Evolutionary conservation across 2,888 invertebrate genomes (phyloP).

Genomic region (Scaptomyza reducta): DNA sequence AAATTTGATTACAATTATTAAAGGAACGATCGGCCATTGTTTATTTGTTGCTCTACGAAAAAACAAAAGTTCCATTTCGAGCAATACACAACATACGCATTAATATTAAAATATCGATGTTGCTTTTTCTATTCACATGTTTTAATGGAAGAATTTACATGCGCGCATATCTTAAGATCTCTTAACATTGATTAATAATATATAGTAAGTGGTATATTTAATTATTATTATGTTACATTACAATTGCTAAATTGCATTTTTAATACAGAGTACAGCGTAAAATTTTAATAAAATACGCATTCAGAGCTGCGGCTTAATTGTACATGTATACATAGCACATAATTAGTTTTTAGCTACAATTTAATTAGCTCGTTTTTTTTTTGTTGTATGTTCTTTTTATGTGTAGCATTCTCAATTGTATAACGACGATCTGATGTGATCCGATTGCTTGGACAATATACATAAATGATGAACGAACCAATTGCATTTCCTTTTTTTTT

Average conservation of each 20-base stretch:
- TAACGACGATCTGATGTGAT: constrained; percentile 8
- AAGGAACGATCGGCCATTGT: constrained; percentile 8
- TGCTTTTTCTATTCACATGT: constrained; percentile 44
- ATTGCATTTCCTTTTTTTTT: not conserved
- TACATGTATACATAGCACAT: constrained; percentile 20
- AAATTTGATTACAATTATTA: too few relatives aligned
- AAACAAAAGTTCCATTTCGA: constrained; percentile 3
- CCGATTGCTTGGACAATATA: constrained; percentile 7
- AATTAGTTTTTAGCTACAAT: constrained; percentile 3
- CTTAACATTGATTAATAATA: constrained; percentile 54
- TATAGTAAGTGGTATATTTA: constrained; percentile 38
- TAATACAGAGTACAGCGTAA: constrained; percentile 65
- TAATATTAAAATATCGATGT: constrained; percentile 8
- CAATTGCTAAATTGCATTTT: constrained; percentile 65
- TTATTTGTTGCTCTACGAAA: constrained; percentile 9
- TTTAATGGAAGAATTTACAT: constrained; percentile 75
- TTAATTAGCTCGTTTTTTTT: not conserved
- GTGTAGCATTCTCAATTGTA: not conserved
- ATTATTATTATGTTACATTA: constrained; percentile 58
- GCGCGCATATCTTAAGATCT: constrained; percentile 35
- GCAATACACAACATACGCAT: not conserved
- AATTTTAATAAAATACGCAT: constrained; percentile 29
- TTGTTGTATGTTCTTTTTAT: not conserved
- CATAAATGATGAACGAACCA: not conserved
- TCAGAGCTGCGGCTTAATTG: constrained; percentile 41